Percentiles rank a stretch among this genome's conserved stretches.
Conservation (phyloP, 1,140 invertebrate genomes). For the Zaprionus vittiger region DNA sequence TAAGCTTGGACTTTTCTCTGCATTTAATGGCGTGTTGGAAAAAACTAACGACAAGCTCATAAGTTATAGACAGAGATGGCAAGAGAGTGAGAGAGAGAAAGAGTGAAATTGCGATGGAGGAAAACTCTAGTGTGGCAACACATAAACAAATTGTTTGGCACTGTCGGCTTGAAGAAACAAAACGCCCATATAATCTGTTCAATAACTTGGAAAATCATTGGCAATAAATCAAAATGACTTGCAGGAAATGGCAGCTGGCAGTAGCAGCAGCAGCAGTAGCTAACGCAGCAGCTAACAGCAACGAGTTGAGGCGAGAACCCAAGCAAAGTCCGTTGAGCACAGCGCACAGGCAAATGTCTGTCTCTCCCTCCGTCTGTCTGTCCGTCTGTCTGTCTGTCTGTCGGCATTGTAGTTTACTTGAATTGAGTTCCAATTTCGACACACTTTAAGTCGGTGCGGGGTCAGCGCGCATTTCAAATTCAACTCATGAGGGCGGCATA, state of each 20-base stretch:
- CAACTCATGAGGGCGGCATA: slow-evolving; percentile 67
- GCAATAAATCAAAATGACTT: slow-evolving; percentile 83
- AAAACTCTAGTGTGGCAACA: slow-evolving; percentile 44
- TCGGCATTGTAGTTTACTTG: slow-evolving; percentile 41
- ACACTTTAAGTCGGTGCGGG: slow-evolving; percentile 37
- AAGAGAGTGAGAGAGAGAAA: neutral
- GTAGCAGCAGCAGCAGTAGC: slow-evolving; percentile 44
- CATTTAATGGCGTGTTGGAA: slow-evolving; percentile 64
- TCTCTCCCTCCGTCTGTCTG: neutral
- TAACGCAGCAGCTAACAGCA: slow-evolving; percentile 17
- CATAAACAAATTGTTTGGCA: slow-evolving; percentile 78
- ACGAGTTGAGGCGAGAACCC: neutral
- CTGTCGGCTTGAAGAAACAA: slow-evolving; percentile 54
- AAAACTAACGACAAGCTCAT: slow-evolving; percentile 46
- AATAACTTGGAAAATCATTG: slow-evolving; percentile 83
- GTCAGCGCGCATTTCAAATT: slow-evolving; percentile 67
- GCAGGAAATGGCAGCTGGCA: slow-evolving; percentile 62
- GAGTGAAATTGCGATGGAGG: slow-evolving; percentile 4
- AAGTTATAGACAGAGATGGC: slow-evolving; percentile 38
- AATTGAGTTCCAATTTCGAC: slow-evolving; percentile 30
- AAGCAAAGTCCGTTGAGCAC: neutral
- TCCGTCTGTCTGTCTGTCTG: slow-evolving; percentile 1
- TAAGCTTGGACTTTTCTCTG: slow-evolving; percentile 62
- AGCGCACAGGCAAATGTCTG: slow-evolving; percentile 27
- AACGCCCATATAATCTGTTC: slow-evolving; percentile 82